Evolutionary conservation across 2,797 vertebrate genomes (phyloP).

Genomic region (Chrosomus eos): DNA sequence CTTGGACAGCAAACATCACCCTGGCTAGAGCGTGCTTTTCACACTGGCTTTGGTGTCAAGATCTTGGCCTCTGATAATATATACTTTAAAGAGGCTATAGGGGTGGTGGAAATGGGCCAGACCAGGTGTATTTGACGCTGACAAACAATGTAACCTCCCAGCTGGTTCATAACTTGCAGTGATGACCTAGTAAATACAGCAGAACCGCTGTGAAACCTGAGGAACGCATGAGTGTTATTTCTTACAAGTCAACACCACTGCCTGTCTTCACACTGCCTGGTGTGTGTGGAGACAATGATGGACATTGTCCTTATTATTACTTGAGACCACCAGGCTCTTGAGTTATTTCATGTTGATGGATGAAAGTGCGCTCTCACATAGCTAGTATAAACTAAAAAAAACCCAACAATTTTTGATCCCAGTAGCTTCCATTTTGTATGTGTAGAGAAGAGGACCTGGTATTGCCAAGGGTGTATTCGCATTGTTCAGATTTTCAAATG

Average conservation of each 20-base stretch:
- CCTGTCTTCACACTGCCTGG: conserved; percentile 50
- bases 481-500: conserved; percentile 7
- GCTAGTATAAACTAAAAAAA: conserved; percentile 21
- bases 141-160: conserved; percentile 59
- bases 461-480: neutral
- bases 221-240: conserved; percentile 51
- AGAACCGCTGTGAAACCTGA: neutral
- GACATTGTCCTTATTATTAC: conserved; percentile 56
- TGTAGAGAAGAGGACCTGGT: neutral
- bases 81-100: conserved; percentile 1
- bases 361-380: neutral
- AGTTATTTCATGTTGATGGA: neutral
- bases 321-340: conserved; percentile 22
- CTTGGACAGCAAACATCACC: conserved; percentile 16
- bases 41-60: neutral
- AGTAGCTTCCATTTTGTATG: conserved; percentile 2
- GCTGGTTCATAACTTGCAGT: conserved; percentile 29
- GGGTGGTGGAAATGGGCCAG: conserved; percentile 19
- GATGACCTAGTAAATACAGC: conserved; percentile 55
- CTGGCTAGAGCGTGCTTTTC: conserved; percentile 11
- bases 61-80: conserved; percentile 32
- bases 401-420: neutral
- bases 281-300: conserved; percentile 33
- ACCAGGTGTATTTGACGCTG: conserved; percentile 54
- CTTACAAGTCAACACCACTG: conserved; percentile 56